phyloP scores from a whole-genome alignment of 2,797 vertebrate species.

The Poeciliopsis paucimaculata region DNA sequence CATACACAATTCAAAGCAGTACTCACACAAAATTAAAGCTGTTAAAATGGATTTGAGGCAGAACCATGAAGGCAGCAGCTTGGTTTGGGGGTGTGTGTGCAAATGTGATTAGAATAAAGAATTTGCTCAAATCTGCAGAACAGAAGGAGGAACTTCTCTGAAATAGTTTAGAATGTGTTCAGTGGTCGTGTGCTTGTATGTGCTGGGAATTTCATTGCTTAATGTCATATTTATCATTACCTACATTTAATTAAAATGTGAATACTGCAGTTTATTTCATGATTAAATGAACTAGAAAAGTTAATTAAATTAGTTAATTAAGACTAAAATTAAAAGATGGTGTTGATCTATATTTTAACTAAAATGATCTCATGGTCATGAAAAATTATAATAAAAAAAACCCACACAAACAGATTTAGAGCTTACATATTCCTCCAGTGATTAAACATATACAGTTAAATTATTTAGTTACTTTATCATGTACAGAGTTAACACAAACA shows the following conservation, averaged over 20 bases:
- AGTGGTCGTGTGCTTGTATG: slow-evolving; percentile 2
- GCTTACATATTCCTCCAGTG: not conserved
- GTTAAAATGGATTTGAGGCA: slow-evolving; percentile 76
- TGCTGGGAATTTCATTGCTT: not conserved
- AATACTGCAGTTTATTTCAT: not conserved
- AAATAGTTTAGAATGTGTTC: slow-evolving; percentile 37
- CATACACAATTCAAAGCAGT: slow-evolving; percentile 37
- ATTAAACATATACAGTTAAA: not conserved
- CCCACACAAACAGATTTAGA: not conserved
- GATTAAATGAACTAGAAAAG: not conserved
- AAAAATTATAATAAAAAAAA: not conserved
- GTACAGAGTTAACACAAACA: not conserved
- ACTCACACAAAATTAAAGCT: slow-evolving; percentile 70
- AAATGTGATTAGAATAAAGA: slow-evolving; percentile 64
- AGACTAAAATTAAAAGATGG: not conserved
- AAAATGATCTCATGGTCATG: not conserved
- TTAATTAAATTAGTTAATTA: not conserved
- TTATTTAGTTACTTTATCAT: not conserved
- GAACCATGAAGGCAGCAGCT: slow-evolving; percentile 60
- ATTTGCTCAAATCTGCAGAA: slow-evolving; percentile 52
- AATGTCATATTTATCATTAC: not conserved
- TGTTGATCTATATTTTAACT: not conserved
- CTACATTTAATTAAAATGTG: not conserved
- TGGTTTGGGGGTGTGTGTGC: slow-evolving; percentile 54
- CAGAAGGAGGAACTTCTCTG: slow-evolving; percentile 41